Conservation (phyloP, 2,113 vertebrate species). For the Cheilinus undulatus region DNA sequence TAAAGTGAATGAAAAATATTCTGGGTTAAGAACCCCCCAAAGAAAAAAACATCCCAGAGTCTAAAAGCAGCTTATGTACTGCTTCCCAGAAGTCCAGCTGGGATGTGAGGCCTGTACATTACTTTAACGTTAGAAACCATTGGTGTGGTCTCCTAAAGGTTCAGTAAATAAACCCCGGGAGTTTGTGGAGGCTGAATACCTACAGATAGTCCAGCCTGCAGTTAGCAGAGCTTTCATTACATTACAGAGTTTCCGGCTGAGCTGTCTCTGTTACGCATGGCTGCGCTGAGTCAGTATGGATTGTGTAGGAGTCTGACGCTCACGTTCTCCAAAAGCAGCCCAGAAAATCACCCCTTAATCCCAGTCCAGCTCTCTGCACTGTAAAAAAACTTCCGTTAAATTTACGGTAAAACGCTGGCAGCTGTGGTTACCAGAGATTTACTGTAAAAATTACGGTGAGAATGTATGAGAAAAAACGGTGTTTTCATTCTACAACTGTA, state of each 20-base stretch:
- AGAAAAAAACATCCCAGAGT: not conserved
- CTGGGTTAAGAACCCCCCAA: too few relatives aligned
- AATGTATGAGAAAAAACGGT: too few relatives aligned
- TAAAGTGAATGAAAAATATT: too few relatives aligned
- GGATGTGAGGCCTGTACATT: not conserved
- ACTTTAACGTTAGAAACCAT: not conserved
- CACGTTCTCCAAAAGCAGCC: conserved; percentile 7
- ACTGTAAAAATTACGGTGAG: too few relatives aligned
- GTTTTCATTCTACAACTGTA: too few relatives aligned
- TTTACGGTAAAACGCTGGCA: too few relatives aligned
- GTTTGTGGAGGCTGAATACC: not conserved
- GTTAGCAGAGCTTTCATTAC: conserved; percentile 20
- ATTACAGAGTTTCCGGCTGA: conserved; percentile 3
- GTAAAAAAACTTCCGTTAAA: too few relatives aligned
- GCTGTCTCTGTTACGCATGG: not conserved
- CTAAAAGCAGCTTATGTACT: not conserved
- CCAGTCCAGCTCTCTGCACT: rapidly evolving
- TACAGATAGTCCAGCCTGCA: not conserved
- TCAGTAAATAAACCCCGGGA: not conserved
- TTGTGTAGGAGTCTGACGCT: conserved; percentile 8
- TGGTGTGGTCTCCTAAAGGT: not conserved
- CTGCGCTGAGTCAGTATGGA: conserved; percentile 13
- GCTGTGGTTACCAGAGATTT: too few relatives aligned
- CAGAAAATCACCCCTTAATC: conserved; percentile 31
- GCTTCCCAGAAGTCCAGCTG: not conserved